Evolutionary conservation across 2,888 invertebrate species (phyloP).

Genomic region (Dryococelus australis): DNA sequence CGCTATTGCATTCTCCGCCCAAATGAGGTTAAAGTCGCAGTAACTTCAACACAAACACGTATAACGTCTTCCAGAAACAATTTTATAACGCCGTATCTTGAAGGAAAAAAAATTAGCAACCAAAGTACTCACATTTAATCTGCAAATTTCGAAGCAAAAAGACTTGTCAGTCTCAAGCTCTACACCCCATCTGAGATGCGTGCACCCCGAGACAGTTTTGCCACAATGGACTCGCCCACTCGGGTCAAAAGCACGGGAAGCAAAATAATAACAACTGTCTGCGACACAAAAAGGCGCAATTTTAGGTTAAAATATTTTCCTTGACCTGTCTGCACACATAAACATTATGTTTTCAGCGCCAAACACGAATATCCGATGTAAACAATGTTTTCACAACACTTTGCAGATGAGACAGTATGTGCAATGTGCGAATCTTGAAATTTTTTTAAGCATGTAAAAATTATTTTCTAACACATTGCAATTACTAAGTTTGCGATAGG

Average conservation of each 20-base stretch:
- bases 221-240: slow-evolving; percentile 62
- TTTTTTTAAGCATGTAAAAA: slow-evolving; percentile 37
- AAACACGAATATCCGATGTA: slow-evolving; percentile 30
- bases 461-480: slow-evolving; percentile 42
- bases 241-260: slow-evolving; percentile 69
- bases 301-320: slow-evolving; percentile 32
- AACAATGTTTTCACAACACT: slow-evolving; percentile 36
- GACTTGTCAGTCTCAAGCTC: slow-evolving; percentile 34
- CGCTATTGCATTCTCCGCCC: slow-evolving; percentile 3
- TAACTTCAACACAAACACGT: slow-evolving; percentile 2
- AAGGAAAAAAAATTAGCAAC: neutral
- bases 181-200: slow-evolving; percentile 54
- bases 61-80: neutral
- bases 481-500: slow-evolving; percentile 37
- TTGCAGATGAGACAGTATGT: slow-evolving; percentile 27
- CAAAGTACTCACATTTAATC: neutral
- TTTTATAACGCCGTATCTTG: slow-evolving; percentile 7
- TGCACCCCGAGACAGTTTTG: slow-evolving; percentile 55
- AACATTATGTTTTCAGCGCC: slow-evolving; percentile 32
- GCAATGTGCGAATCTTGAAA: slow-evolving; percentile 33
- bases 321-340: slow-evolving; percentile 25
- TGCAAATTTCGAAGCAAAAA: neutral
- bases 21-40: neutral
- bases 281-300: slow-evolving; percentile 30
- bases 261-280: slow-evolving; percentile 71